phyloP scores from a whole-genome alignment of 2,888 invertebrate species.

The Alviniconcha strummeri region DNA sequence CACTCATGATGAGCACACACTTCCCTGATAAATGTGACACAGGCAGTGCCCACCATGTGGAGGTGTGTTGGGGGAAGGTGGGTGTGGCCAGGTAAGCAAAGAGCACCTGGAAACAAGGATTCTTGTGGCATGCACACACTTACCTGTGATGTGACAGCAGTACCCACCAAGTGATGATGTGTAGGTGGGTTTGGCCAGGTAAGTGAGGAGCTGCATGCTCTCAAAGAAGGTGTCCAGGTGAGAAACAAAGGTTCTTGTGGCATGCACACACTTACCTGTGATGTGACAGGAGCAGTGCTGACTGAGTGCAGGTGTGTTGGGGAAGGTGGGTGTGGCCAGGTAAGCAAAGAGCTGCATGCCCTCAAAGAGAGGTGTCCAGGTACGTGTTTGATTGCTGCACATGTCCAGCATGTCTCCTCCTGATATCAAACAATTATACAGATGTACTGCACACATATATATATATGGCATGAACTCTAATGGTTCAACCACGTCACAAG shows the following conservation, averaged over 20 bases:
- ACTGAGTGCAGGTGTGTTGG: slow-evolving; percentile 25
- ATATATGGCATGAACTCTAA: too few species aligned
- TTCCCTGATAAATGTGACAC: not conserved
- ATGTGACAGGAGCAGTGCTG: slow-evolving; percentile 21
- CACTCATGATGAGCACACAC: not conserved
- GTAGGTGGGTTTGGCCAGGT: too few species aligned
- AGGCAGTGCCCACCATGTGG: not conserved
- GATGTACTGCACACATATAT: too few species aligned
- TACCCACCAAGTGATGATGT: too few species aligned
- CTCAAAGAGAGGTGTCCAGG: slow-evolving; percentile 5
- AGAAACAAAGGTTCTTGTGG: not conserved
- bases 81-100: too few species aligned
- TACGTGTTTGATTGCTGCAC: slow-evolving; percentile 20
- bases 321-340: slow-evolving; percentile 22
- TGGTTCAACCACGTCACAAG: too few species aligned
- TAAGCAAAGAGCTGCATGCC: not conserved
- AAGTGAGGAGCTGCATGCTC: too few species aligned
- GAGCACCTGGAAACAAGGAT: not conserved
- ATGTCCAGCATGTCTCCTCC: slow-evolving; percentile 17
- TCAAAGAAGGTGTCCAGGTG: too few species aligned
- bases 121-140: not conserved
- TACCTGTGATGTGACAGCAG: not conserved
- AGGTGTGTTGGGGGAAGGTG: not conserved
- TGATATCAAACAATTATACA: not conserved
- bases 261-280: slow-evolving; percentile 13